These are phyloP conservation scores for Lophius piscatorius DNA, from an alignment of 2,113 vertebrate species.

Conservation along the genomic window DNA sequence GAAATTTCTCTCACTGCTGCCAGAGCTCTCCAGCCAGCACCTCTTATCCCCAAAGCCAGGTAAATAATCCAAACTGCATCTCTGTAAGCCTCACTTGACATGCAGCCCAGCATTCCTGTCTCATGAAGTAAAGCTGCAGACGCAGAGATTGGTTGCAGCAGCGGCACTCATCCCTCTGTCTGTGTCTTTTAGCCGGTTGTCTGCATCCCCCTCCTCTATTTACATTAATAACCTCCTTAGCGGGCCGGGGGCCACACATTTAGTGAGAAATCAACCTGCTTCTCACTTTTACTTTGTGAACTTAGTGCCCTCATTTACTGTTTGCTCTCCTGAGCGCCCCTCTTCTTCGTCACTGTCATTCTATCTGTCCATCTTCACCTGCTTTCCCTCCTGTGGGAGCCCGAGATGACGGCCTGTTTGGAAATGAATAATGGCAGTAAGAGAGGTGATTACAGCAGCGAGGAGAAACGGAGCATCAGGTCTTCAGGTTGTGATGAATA, in stretches of 20 bases:
- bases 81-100: constrained; percentile 35
- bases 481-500: constrained; percentile 23
- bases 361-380: constrained; percentile 7
- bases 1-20: background rate
- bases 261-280: no score
- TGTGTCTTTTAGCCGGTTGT: constrained; percentile 21
- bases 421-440: constrained; percentile 50
- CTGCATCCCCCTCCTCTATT: constrained; percentile 32
- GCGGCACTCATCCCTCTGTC: constrained; percentile 4
- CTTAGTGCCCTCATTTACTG: constrained; percentile 31
- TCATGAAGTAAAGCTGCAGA: constrained; percentile 22
- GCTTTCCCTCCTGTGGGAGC: constrained; percentile 12
- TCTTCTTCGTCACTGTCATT: constrained; percentile 8
- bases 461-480: background rate
- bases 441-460: constrained; percentile 45
- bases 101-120: constrained; percentile 11
- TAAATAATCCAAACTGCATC: constrained; percentile 30
- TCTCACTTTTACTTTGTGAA: constrained; percentile 47
- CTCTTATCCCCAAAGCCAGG: constrained; percentile 23
- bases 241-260: no score
- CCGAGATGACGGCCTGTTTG: constrained; percentile 19
- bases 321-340: no score
- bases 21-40: background rate
- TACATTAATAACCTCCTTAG: constrained; percentile 55
- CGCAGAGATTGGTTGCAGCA: constrained; percentile 17